phyloP scores from a whole-genome alignment of 2,797 vertebrate genomes.

The Gymnothorax reevesii region DNA sequence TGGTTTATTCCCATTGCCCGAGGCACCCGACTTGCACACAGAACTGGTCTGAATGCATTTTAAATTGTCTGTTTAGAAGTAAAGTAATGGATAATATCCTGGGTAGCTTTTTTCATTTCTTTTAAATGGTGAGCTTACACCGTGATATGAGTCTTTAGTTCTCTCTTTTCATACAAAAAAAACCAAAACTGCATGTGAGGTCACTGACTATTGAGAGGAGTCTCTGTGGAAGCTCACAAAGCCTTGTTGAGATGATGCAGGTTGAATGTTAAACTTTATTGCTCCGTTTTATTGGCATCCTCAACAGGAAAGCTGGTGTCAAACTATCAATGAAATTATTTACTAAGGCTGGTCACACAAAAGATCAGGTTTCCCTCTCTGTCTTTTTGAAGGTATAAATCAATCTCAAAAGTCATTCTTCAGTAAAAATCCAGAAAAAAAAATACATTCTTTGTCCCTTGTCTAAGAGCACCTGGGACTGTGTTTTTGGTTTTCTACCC shows the following conservation, averaged over 20 bases:
- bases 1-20: constrained; percentile 50
- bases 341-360: background rate
- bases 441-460: too few species aligned
- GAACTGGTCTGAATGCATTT: constrained; percentile 25
- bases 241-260: constrained; percentile 39
- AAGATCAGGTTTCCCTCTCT: background rate
- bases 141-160: constrained; percentile 28
- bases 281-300: constrained; percentile 32
- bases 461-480: too few species aligned
- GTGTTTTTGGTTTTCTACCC: too few species aligned
- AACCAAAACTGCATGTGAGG: constrained; percentile 50
- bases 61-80: constrained; percentile 15
- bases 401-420: background rate
- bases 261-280: constrained; percentile 47
- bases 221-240: constrained; percentile 32
- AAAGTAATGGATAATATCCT: constrained; percentile 42
- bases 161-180: constrained; percentile 41
- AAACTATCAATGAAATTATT: background rate
- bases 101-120: constrained; percentile 22
- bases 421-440: too few species aligned
- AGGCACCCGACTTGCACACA: constrained; percentile 42
- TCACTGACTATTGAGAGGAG: constrained; percentile 40
- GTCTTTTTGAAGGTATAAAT: background rate
- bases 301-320: background rate
- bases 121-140: background rate